phyloP scores from a whole-genome alignment of 2,888 invertebrate species.

The Anagyrus pseudococci region DNA sequence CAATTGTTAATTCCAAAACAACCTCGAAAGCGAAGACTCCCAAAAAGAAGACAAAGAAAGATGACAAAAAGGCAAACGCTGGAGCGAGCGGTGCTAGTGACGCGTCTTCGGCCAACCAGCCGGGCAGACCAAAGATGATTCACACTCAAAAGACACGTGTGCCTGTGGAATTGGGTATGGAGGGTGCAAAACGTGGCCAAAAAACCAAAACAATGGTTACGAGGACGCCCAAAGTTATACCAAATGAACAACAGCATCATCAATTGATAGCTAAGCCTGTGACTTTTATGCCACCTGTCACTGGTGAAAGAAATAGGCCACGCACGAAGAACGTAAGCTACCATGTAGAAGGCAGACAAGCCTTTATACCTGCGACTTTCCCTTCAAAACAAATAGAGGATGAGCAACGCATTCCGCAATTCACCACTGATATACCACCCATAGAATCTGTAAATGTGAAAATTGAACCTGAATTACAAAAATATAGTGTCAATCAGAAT shows the following conservation, averaged over 20 bases:
- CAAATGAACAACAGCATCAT: constrained; percentile 51
- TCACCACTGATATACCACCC: not conserved
- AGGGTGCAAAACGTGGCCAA: constrained; percentile 66
- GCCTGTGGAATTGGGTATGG: constrained; percentile 63
- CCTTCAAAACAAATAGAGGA: constrained; percentile 47
- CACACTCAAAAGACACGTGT: constrained; percentile 74
- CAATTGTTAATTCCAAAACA: constrained; percentile 61
- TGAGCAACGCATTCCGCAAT: not conserved
- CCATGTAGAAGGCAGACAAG: constrained; percentile 65
- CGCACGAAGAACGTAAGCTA: constrained; percentile 73
- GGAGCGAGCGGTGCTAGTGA: constrained; percentile 45
- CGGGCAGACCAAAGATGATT: constrained; percentile 76
- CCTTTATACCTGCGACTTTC: constrained; percentile 66
- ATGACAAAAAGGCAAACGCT: constrained; percentile 48
- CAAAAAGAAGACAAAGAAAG: constrained; percentile 58
- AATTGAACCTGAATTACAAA: constrained; percentile 42
- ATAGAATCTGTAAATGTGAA: constrained; percentile 40
- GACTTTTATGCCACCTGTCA: constrained; percentile 24
- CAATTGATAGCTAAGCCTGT: constrained; percentile 45
- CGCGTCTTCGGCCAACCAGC: constrained; percentile 55
- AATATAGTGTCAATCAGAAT: constrained; percentile 44
- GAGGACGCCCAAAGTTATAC: constrained; percentile 63
- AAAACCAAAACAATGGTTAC: constrained; percentile 68
- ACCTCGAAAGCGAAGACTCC: constrained; percentile 52
- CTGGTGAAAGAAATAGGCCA: constrained; percentile 65